Evolutionary conservation across 1,140 invertebrate genomes (phyloP), one percentile per base, ranked within the genome.

Genomic region (Caligus rogercresseyi): DNA sequence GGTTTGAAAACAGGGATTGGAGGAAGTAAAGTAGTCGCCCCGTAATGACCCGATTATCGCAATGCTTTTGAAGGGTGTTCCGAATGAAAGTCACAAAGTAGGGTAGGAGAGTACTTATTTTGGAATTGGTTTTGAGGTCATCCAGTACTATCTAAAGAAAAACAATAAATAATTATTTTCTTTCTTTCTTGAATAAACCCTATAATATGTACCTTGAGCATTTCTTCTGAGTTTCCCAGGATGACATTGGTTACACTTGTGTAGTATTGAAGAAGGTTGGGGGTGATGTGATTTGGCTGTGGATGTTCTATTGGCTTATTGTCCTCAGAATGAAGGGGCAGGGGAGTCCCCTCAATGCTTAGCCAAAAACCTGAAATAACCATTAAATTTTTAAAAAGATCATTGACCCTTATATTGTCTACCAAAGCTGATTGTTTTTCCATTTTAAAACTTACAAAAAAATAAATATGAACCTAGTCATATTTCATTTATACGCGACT

Each of bases 71-170:
- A 14, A 60, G 18, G 16, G 20, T 25, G 16, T 25, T 60, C 24
- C 57, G 23, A 43, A 60, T 60, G 16, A 60, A 60, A 18, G 20
- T 60, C 1, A 60, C 26, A 31, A 60, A 43, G 4, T 24, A 60
- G 15, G 57, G 57, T 43, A 60, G 23, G 15, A 60, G 57, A 2
- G 57, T 18, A 15, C 24, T 19, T 18, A 60, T 43, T 43, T 60
- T 60, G n/a, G 57, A 31, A 25, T 60, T 60, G 15, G 57, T 24
- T 19, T 60, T 60, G 18, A 60, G n/a, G n/a, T 60, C 57, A 15
- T 60, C 57, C 13, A 60, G 26, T 31, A 60, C n/a, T 3, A 2
- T 60, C 26, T 53, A 2, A 7, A 26, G n/a, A 1, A 31, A n/a
- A n/a, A 31, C 13, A 54, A 54, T 7, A 19, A 54, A 14, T 4